These are phyloP conservation scores for Peromyscus melanophrys DNA, from an alignment of 2,797 vertebrate genomes.

Conservation along the genomic window DNA sequence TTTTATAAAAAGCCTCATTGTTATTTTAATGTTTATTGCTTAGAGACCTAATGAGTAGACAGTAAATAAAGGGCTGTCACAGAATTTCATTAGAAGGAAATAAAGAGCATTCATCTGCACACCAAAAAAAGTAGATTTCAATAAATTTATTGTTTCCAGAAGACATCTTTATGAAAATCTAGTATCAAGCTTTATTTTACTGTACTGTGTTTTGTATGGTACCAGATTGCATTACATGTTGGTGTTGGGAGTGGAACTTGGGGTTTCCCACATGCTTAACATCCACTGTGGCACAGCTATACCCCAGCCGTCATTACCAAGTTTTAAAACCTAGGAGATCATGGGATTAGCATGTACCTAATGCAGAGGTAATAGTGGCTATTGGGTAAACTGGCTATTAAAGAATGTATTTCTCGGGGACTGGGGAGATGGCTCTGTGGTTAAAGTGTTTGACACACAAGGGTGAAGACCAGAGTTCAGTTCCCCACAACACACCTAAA, in stretches of 20 bases:
- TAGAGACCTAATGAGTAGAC: neutral
- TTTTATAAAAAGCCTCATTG: neutral
- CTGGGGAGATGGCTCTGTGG: neutral
- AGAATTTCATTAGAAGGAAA: slow-evolving; percentile 58
- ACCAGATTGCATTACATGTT: neutral
- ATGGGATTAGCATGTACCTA: neutral
- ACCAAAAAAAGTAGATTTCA: neutral
- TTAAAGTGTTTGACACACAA: neutral
- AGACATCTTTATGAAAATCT: slow-evolving; percentile 52
- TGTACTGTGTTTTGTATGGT: neutral
- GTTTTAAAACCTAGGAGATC: slow-evolving; percentile 18
- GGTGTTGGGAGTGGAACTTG: neutral
- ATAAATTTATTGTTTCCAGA: neutral
- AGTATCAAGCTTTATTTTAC: slow-evolving; percentile 9
- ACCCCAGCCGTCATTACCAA: neutral
- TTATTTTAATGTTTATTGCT: neutral
- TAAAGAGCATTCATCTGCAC: slow-evolving; percentile 22
- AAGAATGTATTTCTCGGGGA: neutral
- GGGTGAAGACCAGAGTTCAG: neutral
- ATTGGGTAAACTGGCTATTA: neutral
- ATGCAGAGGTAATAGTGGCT: neutral
- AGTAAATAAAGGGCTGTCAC: slow-evolving; percentile 1
- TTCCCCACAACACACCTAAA: neutral
- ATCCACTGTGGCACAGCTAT: too few species aligned
- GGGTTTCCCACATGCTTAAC: neutral